phyloP scores from a whole-genome alignment of 92 coral and sea anemone species.

The Porites divaricata region DNA sequence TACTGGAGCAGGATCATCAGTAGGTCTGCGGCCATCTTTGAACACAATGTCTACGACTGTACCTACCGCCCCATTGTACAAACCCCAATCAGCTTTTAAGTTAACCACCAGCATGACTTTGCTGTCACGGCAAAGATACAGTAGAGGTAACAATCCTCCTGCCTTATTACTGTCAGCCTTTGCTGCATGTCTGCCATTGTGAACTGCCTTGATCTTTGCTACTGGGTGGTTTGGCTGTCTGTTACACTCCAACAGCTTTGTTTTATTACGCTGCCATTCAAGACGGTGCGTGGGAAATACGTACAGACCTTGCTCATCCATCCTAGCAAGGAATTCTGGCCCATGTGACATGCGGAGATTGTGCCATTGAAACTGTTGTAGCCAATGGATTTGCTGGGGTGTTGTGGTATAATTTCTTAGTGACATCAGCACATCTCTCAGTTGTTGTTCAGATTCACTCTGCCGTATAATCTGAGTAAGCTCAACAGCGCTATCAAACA shows the following conservation, averaged over 20 bases:
- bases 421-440: conserved; percentile 27
- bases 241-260: conserved; percentile 33
- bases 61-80: conserved; percentile 55
- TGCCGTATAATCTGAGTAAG: conserved; percentile 45
- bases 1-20: conserved; percentile 19
- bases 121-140: conserved; percentile 55
- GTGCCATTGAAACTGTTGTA: conserved; percentile 28
- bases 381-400: conserved; percentile 12
- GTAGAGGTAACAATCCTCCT: conserved; percentile 34
- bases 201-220: conserved; percentile 42
- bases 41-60: conserved; percentile 41
- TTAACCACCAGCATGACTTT: conserved; percentile 42
- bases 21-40: conserved; percentile 25
- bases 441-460: conserved; percentile 42
- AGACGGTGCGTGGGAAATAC: conserved; percentile 58
- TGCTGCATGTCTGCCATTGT: conserved; percentile 43
- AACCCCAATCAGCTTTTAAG: conserved; percentile 49
- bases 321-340: conserved; percentile 24
- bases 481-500: conserved; percentile 41
- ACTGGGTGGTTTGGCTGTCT: conserved; percentile 35
- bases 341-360: not conserved
- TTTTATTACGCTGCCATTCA: conserved; percentile 49
- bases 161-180: conserved; percentile 56
- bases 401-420: not conserved
- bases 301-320: conserved; percentile 55